Conservation (phyloP, 2,888 invertebrate genomes). For the Silvanus unidentatus region DNA sequence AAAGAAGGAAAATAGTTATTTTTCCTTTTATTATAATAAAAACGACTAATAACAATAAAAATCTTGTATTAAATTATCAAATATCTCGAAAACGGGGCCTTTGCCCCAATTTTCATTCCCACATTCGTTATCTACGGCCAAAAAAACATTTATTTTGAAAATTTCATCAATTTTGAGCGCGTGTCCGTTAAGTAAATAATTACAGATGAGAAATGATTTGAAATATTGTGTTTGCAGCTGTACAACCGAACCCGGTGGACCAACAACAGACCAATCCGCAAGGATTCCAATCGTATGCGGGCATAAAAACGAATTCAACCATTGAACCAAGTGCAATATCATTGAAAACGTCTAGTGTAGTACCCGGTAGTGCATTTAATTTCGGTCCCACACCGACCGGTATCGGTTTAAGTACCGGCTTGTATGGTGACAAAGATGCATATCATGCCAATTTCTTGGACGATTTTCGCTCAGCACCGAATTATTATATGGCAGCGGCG, state of each 20-base stretch:
- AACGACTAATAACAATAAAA: too few species aligned
- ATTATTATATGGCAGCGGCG: conserved; percentile 49
- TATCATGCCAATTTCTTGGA: conserved; percentile 66
- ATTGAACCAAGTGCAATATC: conserved; percentile 51
- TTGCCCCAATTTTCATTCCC: too few species aligned
- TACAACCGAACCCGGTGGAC: conserved; percentile 12
- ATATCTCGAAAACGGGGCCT: too few species aligned
- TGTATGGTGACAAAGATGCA: conserved; percentile 60
- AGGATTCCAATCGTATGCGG: conserved; percentile 57
- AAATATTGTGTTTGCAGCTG: conserved; percentile 11
- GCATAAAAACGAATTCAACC: conserved; percentile 43
- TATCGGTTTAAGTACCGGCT: conserved; percentile 51
- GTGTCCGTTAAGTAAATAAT: too few species aligned
- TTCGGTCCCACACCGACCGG: conserved; percentile 65
- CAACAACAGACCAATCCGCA: conserved; percentile 27
- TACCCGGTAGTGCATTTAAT: conserved; percentile 79
- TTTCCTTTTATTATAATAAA: too few species aligned
- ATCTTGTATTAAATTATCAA: too few species aligned
- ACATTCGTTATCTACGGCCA: too few species aligned
- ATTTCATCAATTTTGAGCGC: too few species aligned
- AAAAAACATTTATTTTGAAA: too few species aligned
- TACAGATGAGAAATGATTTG: too few species aligned
- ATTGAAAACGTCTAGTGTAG: conserved; percentile 63
- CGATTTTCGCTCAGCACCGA: conserved; percentile 59
- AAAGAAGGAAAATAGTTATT: too few species aligned